phyloP scores from a whole-genome alignment of 2,888 invertebrate species.

The Synanthedon formicaeformis region DNA sequence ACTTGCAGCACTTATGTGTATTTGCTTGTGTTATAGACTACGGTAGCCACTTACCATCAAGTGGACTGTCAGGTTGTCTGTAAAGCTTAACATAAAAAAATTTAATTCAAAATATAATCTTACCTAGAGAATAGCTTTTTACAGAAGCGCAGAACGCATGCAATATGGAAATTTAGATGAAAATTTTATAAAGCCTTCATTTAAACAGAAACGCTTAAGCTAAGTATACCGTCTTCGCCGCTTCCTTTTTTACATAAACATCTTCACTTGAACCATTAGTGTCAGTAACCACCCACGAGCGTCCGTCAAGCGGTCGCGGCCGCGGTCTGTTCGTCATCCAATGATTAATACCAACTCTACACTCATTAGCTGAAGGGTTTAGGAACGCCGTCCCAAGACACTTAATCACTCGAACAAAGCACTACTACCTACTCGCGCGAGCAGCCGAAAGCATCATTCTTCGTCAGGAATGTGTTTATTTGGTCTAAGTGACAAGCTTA shows the following conservation, averaged over 20 bases:
- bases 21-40: no score
- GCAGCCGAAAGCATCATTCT: slow-evolving; percentile 69
- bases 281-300: slow-evolving; percentile 46
- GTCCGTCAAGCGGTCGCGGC: slow-evolving; percentile 42
- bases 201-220: no score
- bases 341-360: slow-evolving; percentile 66
- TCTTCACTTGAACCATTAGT: background rate
- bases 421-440: slow-evolving; percentile 64
- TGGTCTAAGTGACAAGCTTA: slow-evolving; percentile 20
- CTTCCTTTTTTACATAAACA: background rate
- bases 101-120: no score
- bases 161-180: no score
- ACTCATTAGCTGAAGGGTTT: slow-evolving; percentile 71
- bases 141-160: no score
- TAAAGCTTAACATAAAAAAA: no score
- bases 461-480: slow-evolving; percentile 61
- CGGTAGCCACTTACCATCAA: no score
- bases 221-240: background rate
- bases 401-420: slow-evolving; percentile 70
- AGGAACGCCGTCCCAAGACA: slow-evolving; percentile 53
- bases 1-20: no score
- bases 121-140: no score
- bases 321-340: slow-evolving; percentile 50
- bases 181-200: no score
- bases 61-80: no score